Base-by-base conservation (phyloP, 1,140 invertebrate species). In the Gonatopus flavifemur region DNA sequence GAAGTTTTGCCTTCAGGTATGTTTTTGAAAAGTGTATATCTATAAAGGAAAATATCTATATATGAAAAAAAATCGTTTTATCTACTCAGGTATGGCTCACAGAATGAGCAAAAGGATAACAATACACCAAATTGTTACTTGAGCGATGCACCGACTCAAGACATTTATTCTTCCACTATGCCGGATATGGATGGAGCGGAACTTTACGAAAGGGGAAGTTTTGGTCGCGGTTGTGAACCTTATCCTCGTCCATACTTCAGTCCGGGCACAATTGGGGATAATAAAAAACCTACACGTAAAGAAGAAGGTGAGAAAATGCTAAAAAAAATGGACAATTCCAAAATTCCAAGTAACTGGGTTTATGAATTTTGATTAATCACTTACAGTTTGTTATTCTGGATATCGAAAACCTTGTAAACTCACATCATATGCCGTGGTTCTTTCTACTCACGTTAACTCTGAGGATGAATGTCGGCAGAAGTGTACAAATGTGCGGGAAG, bases 151-250 rank as follows among this genome's bases (percentile, higher is more conserved):
- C 85, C 88, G 0, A 78, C 81, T 0, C 72, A 80, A 2, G 82
- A 89, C 43, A 82, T 88, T 42, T 79, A 84, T 43, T 81, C 83
- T 7, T 72, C 81, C 0, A 74, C 82, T 9, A 84, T 86, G 66
- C 67, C 75, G 0, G 65, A 73, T 16, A 61, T 72, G 64, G 64
- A 76, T 4, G 80, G 83, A 0, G 88, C 87, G 30, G 88, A 90
- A 66, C 76, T 91, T 16, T 91, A 90, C 49, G 84, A 90, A 41
- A 74, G 88, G 33, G 88, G 87, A 0, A 90, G 88, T 66, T 90
- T 86, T 55, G 88, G 88, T 0, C 81, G 87, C 39, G 89, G 88
- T 1, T 90, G 89, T 52, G 88, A 90, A 67, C 82, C 86, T 1
- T 80, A 83, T 59, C 80, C 58, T 10, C 57, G 63, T 35, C 49